phyloP scores from a whole-genome alignment of 92 coral and sea anemone genomes.

The Parazoanthus atlanticus region DNA sequence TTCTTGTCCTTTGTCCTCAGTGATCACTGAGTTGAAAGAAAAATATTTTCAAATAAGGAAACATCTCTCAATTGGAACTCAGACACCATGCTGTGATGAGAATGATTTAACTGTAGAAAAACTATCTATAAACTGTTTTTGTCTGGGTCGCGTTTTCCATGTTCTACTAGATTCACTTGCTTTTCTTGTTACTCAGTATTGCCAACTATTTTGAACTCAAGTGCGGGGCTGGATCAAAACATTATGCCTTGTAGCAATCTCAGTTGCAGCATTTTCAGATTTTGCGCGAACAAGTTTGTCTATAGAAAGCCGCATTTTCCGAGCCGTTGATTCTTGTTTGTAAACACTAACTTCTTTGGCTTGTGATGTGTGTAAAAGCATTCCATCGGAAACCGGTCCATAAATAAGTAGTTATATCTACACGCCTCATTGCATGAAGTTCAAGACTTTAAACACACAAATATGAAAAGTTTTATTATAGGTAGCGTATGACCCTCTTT shows the following conservation, averaged over 20 bases:
- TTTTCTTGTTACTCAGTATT: not conserved
- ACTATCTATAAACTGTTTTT: not conserved
- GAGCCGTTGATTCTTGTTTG: not conserved
- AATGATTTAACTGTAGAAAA: not conserved
- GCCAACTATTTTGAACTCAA: not conserved
- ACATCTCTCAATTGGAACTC: not conserved
- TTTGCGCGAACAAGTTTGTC: not conserved
- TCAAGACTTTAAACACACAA: too few species aligned
- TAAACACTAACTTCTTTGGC: not conserved
- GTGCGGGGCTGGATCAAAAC: not conserved
- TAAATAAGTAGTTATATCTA: too few species aligned
- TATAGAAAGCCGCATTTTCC: not conserved
- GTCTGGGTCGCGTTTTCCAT: not conserved
- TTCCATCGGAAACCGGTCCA: not conserved
- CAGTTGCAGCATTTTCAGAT: not conserved
- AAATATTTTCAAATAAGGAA: not conserved
- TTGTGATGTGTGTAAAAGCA: not conserved
- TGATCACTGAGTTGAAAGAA: too few species aligned
- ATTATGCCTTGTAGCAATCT: not conserved
- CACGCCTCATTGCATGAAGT: too few species aligned
- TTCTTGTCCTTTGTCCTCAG: too few species aligned
- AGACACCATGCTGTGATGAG: not conserved
- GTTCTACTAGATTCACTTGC: not conserved
- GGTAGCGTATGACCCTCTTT: not conserved
- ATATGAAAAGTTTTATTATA: too few species aligned